Conservation (phyloP, 2,888 invertebrate species). For the Mesochorus sp. region DNA sequence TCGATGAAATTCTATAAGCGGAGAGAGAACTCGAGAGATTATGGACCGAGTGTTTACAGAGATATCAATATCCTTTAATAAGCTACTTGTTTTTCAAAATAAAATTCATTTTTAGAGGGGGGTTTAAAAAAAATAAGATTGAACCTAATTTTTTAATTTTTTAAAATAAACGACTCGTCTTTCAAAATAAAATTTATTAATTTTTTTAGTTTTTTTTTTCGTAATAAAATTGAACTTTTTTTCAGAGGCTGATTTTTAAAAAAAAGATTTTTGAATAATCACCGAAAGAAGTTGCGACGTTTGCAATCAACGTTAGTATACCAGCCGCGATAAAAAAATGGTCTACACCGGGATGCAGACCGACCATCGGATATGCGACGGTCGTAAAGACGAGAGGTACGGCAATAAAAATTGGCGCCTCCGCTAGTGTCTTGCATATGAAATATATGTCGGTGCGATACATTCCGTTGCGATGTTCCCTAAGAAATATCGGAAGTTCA, state of each 20-base stretch:
- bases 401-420: constrained; percentile 92
- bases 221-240: background rate
- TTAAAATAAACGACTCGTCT: no score
- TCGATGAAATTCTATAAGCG: constrained; percentile 44
- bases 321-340: constrained; percentile 89
- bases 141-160: background rate
- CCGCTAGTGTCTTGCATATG: constrained; percentile 94
- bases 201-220: background rate
- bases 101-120: no score
- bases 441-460: constrained; percentile 96
- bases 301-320: constrained; percentile 92
- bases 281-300: constrained; percentile 95
- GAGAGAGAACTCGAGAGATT: constrained; percentile 26
- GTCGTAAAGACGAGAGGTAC: constrained; percentile 92
- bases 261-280: constrained; percentile 72
- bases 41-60: constrained; percentile 13
- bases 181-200: background rate
- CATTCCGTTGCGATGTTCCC: constrained; percentile 95
- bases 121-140: background rate
- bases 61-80: constrained; percentile 32
- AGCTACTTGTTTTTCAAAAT: background rate
- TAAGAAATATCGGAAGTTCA: constrained; percentile 93
- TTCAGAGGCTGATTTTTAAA: background rate
- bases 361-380: constrained; percentile 95
- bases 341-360: constrained; percentile 87